Evolutionary conservation across 2,888 invertebrate species (phyloP).

Genomic region (Dicycla oo): DNA sequence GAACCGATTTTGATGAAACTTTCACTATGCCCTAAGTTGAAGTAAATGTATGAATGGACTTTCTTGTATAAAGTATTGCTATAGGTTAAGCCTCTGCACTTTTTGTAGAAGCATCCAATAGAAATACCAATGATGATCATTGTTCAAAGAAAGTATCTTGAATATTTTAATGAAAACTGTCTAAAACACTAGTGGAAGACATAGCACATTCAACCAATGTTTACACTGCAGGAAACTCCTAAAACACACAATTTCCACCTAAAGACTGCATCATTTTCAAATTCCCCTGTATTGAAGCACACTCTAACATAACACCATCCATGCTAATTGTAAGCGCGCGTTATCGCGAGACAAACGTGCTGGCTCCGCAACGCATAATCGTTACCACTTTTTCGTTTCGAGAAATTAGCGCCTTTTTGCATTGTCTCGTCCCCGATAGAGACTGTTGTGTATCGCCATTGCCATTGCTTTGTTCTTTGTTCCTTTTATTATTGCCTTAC

Average conservation of each 20-base stretch:
- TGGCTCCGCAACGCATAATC: slow-evolving; percentile 89
- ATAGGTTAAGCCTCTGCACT: neutral
- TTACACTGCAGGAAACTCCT: neutral
- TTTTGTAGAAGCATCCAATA: neutral
- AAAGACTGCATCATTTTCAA: neutral
- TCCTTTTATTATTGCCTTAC: slow-evolving; percentile 62
- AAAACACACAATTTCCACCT: neutral
- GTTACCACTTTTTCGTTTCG: slow-evolving; percentile 90
- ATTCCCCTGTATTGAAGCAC: slow-evolving; percentile 2
- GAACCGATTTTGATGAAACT: too few species aligned
- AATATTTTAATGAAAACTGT: neutral
- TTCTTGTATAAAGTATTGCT: neutral
- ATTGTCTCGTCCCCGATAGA: slow-evolving; percentile 83
- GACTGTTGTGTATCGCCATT: slow-evolving; percentile 74
- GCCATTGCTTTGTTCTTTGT: slow-evolving; percentile 65
- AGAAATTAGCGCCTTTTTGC: slow-evolving; percentile 90
- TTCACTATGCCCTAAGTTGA: too few species aligned
- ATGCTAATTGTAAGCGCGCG: slow-evolving; percentile 89
- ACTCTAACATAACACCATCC: slow-evolving; percentile 76
- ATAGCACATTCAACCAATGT: neutral
- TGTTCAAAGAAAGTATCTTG: neutral
- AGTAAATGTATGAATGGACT: too few species aligned
- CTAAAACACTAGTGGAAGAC: neutral
- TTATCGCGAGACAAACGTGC: slow-evolving; percentile 90
- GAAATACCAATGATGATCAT: neutral